Conservation (phyloP, 2,113 vertebrate species). For the Istiophorus platypterus region DNA sequence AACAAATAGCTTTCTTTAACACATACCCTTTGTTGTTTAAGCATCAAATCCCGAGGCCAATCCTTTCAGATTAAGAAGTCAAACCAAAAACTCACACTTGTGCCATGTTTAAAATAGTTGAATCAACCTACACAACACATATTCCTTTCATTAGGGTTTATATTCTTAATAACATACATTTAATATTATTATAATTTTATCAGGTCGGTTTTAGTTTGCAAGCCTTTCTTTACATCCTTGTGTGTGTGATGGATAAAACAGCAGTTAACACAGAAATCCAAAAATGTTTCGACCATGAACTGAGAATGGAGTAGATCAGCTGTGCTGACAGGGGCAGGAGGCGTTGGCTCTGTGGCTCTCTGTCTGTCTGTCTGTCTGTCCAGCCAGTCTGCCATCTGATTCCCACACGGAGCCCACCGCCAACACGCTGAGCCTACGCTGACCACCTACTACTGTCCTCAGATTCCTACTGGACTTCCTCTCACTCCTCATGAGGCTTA, state of each 20-base stretch:
- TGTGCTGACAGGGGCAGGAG: background rate
- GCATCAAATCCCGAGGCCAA: background rate
- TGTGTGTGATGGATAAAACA: background rate
- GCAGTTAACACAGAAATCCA: background rate
- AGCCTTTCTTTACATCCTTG: background rate
- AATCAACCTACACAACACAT: background rate
- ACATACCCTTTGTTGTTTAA: slow-evolving; percentile 18
- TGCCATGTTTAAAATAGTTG: slow-evolving; percentile 1
- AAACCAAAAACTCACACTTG: background rate
- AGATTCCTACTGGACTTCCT: slow-evolving; percentile 21
- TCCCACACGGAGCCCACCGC: slow-evolving; percentile 27
- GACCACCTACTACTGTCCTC: slow-evolving; percentile 23
- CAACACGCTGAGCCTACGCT: slow-evolving; percentile 18
- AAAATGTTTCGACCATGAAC: background rate
- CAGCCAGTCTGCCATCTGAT: slow-evolving; percentile 38
- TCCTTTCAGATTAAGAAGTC: slow-evolving; percentile 3
- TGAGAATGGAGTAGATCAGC: background rate
- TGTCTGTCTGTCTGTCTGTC: slow-evolving; percentile 14
- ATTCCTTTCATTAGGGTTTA: background rate
- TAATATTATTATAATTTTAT: background rate
- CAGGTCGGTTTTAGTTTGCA: background rate
- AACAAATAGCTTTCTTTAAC: slow-evolving; percentile 27
- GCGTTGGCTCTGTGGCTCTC: background rate
- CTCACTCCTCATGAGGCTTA: slow-evolving; percentile 22
- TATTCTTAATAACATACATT: background rate